phyloP scores from a whole-genome alignment of 2,797 vertebrate species.

The Tenualosa ilisha region DNA sequence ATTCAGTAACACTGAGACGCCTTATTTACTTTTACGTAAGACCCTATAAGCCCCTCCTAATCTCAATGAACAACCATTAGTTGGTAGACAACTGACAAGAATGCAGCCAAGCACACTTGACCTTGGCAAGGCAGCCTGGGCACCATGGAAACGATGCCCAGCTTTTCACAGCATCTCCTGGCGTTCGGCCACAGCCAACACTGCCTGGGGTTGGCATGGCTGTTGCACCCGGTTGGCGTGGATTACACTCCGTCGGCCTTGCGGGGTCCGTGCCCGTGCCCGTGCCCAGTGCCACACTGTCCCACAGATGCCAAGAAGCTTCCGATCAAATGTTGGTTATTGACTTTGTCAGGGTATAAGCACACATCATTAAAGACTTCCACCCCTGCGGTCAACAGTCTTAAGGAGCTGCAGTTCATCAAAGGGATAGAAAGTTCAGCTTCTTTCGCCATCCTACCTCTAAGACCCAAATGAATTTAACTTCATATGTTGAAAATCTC shows the following conservation, averaged over 20 bases:
- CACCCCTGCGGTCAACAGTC: slow-evolving; percentile 18
- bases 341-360: slow-evolving; percentile 42
- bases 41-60: neutral
- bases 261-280: slow-evolving; percentile 30
- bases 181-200: slow-evolving; percentile 43
- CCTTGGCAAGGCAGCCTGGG: slow-evolving; percentile 51
- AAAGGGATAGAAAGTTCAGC: neutral
- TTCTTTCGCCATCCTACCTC: neutral
- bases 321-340: slow-evolving; percentile 47
- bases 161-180: slow-evolving; percentile 46
- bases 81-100: slow-evolving; percentile 40
- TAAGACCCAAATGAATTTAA: neutral
- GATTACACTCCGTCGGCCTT: slow-evolving; percentile 43
- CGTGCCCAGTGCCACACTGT: neutral
- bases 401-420: neutral
- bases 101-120: slow-evolving; percentile 55
- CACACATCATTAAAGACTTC: slow-evolving; percentile 40
- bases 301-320: slow-evolving; percentile 37
- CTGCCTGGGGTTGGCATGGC: slow-evolving; percentile 47
- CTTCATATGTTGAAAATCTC: neutral
- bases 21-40: neutral
- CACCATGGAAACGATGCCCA: slow-evolving; percentile 38
- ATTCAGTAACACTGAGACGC: neutral
- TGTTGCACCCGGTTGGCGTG: slow-evolving; percentile 44
- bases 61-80: slow-evolving; percentile 28